Base-by-base conservation (phyloP, 2,113 vertebrate genomes). In the Plecturocebus donacophilus region DNA sequence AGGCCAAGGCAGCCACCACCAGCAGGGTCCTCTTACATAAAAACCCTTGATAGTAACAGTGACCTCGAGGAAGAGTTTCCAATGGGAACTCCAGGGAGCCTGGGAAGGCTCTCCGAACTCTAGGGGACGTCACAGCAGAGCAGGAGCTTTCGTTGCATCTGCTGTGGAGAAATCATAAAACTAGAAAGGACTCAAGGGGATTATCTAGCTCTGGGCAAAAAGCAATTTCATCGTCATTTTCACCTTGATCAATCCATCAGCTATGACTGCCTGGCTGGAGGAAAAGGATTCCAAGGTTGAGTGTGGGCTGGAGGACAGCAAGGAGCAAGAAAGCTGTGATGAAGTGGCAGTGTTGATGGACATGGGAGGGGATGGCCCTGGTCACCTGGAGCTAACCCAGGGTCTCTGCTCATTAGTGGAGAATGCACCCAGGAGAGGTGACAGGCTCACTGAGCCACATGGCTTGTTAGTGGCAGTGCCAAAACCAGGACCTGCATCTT, bases 191-290 rank as follows among this genome's bases (percentile, higher is more conserved):
- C 42, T 38, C 35, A 5, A 64, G 25, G n/a, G 21, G 20, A 66
- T 2, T 12, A 27, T 2, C 30, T 32, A 16, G 49, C 3, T 71
- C 83, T 40, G 61, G 38, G 49, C 17, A 4, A 73, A 87, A 88
- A 38, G 25, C 66, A n/a, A 30, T 25, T 71, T 38, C 3, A 25
- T 27, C 80, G 58, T 16, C 6, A 56, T 2, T 45, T 45, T 23
- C 20, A 2, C 17, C 32, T 56, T 17, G 58, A 64, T 8, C 10
- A 5, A 17, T 25, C 91, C 38, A 64, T 16, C 2, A 23, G 12
- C 1, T 3, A 38, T 0, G 0, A 2, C 89, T 25, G 47, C 38
- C 20, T 1, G 5, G 30, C 8, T 38, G 25, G 3, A 47, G 16
- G 52, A 25, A 21, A 47, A 92, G n/a, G 21, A 49, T n/a, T 66